These are phyloP conservation scores for Macaria liturata DNA, from an alignment of 2,888 invertebrate genomes.

Conservation along the genomic window DNA sequence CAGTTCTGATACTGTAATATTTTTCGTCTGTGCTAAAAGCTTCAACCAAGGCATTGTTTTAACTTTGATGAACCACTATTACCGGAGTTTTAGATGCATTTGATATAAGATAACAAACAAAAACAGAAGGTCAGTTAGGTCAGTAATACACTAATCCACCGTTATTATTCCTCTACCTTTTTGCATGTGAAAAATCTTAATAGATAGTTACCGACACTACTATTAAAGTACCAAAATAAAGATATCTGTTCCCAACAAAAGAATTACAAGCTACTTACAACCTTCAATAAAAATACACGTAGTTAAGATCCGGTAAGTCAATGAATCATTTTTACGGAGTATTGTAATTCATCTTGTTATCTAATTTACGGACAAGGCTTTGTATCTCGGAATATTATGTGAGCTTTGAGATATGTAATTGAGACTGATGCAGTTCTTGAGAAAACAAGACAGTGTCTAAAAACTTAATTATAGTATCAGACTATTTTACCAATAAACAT, in stretches of 20 bases:
- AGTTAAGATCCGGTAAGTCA: conserved; percentile 25
- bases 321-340: conserved; percentile 23
- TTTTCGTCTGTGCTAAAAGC: too few relatives aligned
- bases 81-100: too few relatives aligned
- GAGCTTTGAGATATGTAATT: conserved; percentile 6
- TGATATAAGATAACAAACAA: too few relatives aligned
- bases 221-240: conserved; percentile 4
- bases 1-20: too few relatives aligned
- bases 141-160: too few relatives aligned
- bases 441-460: too few relatives aligned
- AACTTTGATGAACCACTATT: too few relatives aligned
- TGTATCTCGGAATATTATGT: conserved; percentile 2
- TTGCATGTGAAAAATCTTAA: background rate
- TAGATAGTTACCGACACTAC: background rate
- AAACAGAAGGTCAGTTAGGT: too few relatives aligned
- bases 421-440: background rate
- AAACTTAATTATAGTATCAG: too few relatives aligned
- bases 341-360: conserved; percentile 22
- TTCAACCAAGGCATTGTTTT: too few relatives aligned
- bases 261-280: conserved; percentile 23
- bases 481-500: too few relatives aligned
- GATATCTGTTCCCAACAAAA: conserved; percentile 14
- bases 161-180: background rate
- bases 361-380: conserved; percentile 20
- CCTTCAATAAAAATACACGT: conserved; percentile 23